Conservation (phyloP, 37 sponge, comb jelly and placozoan species). For the Tethya wilhelma region DNA sequence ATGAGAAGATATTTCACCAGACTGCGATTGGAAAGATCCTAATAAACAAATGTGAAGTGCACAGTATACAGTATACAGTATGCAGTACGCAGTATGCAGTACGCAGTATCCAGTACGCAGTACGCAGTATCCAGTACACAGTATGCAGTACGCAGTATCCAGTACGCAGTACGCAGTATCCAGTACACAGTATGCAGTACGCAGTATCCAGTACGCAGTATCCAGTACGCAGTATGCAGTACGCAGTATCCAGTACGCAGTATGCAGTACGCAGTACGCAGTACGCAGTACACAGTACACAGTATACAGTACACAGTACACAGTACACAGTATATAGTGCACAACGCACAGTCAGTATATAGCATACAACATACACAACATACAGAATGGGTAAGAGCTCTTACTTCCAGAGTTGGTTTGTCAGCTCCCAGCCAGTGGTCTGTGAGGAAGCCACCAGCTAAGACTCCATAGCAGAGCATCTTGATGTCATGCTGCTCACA, state of each 20-base stretch:
- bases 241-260: not conserved
- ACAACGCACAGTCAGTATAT: not conserved
- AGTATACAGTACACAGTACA: too few relatives aligned
- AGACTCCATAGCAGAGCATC: constrained; percentile 61
- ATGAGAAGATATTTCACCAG: constrained; percentile 65
- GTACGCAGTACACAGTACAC: too few relatives aligned
- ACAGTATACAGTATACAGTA: not conserved
- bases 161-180: not conserved
- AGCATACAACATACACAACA: not conserved
- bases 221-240: not conserved
- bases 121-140: not conserved
- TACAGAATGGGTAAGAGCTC: not conserved
- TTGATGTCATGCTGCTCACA: constrained; percentile 34
- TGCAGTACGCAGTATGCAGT: not conserved
- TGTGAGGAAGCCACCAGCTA: constrained; percentile 73
- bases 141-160: not conserved
- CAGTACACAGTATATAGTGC: not conserved
- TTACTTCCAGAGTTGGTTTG: constrained; percentile 39
- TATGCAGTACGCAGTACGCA: not conserved
- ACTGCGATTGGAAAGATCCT: constrained; percentile 57
- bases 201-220: not conserved
- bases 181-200: not conserved
- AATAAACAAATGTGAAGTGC: not conserved
- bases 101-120: not conserved
- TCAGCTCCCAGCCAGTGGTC: constrained; percentile 46